A percentile compares a stretch with the other conserved stretches of the same genome.
These are phyloP conservation scores for Nothocercus nigrocapillus DNA, from an alignment of 2,113 vertebrate genomes.

Conservation along the genomic window DNA sequence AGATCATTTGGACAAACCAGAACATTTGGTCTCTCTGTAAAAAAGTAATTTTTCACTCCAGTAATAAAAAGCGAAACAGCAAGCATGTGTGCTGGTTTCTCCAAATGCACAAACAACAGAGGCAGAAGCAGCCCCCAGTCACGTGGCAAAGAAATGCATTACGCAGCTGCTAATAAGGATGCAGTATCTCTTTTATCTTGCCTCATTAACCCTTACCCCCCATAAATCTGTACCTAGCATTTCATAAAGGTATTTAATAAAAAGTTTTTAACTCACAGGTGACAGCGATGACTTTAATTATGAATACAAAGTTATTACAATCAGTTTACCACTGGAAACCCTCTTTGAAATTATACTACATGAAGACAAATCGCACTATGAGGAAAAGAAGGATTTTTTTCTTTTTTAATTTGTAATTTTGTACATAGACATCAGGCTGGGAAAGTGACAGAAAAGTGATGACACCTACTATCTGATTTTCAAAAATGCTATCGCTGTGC, in stretches of 20 bases:
- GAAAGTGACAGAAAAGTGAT: background rate
- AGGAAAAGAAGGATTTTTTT: background rate
- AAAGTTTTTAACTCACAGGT: constrained; percentile 15
- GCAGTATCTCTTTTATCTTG: background rate
- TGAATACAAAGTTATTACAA: background rate
- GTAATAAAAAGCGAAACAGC: background rate
- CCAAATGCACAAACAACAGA: background rate
- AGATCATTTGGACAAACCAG: background rate
- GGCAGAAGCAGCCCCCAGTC: background rate
- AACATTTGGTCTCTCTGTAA: background rate
- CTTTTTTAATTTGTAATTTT: background rate
- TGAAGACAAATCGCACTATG: background rate
- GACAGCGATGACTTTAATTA: background rate
- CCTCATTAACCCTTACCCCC: background rate
- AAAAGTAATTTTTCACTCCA: background rate
- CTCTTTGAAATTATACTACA: background rate
- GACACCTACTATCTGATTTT: constrained; percentile 2
- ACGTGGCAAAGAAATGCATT: background rate
- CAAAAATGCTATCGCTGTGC: background rate
- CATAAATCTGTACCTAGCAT: background rate
- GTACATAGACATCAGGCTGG: background rate
- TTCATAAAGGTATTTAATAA: constrained; percentile 30
- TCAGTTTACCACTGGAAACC: background rate
- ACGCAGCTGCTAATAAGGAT: background rate
- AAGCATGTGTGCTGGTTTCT: background rate